phyloP scores from a whole-genome alignment of 1,140 invertebrate species.

The Cotesia typhae region DNA sequence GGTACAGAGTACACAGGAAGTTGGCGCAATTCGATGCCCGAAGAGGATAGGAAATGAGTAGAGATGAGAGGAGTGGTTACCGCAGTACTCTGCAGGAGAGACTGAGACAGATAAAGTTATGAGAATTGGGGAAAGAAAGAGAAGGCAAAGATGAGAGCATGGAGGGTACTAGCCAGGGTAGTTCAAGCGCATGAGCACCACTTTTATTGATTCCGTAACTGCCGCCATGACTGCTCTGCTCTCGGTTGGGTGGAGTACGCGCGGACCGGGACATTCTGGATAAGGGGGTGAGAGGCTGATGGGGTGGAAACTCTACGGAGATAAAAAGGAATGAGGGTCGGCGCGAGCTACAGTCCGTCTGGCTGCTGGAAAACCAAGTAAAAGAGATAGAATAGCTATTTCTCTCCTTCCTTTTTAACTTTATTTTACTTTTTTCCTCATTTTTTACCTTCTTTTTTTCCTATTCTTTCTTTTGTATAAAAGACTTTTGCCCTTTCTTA shows the following conservation, averaged over 20 bases:
- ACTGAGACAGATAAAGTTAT: conserved; percentile 21
- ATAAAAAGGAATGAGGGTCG: conserved; percentile 66
- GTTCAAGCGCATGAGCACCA: conserved; percentile 67
- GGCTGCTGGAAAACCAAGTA: conserved; percentile 35
- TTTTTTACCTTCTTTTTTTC: neutral
- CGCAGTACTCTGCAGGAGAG: neutral
- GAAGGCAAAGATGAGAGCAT: conserved; percentile 41
- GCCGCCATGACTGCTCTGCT: conserved; percentile 64
- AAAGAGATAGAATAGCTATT: conserved; percentile 27
- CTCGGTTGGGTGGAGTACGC: conserved; percentile 49
- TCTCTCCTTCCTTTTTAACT: conserved; percentile 12
- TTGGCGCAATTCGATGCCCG: conserved; percentile 58
- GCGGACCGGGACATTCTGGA: conserved; percentile 39
- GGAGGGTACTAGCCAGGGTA: conserved; percentile 60
- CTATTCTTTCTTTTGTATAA: conserved; percentile 11
- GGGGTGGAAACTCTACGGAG: conserved; percentile 67
- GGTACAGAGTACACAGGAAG: conserved; percentile 41
- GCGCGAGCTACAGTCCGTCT: conserved; percentile 48
- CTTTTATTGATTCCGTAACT: conserved; percentile 68
- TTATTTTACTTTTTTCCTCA: conserved; percentile 16
- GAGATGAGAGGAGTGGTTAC: conserved; percentile 32
- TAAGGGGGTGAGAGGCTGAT: conserved; percentile 54
- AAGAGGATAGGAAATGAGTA: conserved; percentile 31
- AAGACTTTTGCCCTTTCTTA: conserved; percentile 31
- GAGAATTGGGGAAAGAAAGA: conserved; percentile 24